These are phyloP conservation scores for Drosophila malerkotliana DNA, from an alignment of 1,140 invertebrate genomes.

Conservation along the genomic window DNA sequence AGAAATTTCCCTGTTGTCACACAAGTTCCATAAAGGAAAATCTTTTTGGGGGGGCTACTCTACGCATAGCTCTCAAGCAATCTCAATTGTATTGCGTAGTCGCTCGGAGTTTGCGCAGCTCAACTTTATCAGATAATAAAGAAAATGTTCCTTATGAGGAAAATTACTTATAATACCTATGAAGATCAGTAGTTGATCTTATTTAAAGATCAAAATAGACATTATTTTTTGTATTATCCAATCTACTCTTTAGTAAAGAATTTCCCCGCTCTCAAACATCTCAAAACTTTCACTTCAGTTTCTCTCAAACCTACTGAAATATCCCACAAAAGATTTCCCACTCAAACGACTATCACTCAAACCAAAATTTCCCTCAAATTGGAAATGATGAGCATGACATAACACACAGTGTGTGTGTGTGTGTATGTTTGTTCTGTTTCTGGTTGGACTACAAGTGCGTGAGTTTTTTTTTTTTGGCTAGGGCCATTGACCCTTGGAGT, in stretches of 20 bases:
- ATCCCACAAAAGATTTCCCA: conserved; percentile 22
- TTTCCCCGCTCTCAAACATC: conserved; percentile 2
- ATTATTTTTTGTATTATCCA: background rate
- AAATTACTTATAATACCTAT: too few species aligned
- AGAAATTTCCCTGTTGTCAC: conserved; percentile 52
- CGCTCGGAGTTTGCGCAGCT: conserved; percentile 66
- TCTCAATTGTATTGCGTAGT: conserved; percentile 74
- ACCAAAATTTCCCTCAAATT: conserved; percentile 45
- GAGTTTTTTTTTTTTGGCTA: conserved; percentile 21
- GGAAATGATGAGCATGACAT: conserved; percentile 62
- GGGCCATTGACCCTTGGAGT: conserved; percentile 71
- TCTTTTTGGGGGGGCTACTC: conserved; percentile 12
- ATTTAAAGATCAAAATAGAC: background rate
- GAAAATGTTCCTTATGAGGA: background rate
- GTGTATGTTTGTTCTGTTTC: conserved; percentile 18
- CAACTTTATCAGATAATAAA: conserved; percentile 43
- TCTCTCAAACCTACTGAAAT: background rate
- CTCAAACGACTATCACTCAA: conserved; percentile 39
- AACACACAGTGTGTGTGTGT: conserved; percentile 44
- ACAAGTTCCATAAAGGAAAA: conserved; percentile 1
- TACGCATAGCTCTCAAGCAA: conserved; percentile 48
- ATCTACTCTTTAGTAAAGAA: background rate
- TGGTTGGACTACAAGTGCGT: conserved; percentile 55
- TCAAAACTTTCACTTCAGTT: conserved; percentile 2
- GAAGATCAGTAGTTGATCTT: background rate